Percentiles rank a stretch among this genome's conserved stretches.
These are phyloP conservation scores for Liparis tanakae DNA, from an alignment of 2,797 vertebrate genomes.

Conservation along the genomic window DNA sequence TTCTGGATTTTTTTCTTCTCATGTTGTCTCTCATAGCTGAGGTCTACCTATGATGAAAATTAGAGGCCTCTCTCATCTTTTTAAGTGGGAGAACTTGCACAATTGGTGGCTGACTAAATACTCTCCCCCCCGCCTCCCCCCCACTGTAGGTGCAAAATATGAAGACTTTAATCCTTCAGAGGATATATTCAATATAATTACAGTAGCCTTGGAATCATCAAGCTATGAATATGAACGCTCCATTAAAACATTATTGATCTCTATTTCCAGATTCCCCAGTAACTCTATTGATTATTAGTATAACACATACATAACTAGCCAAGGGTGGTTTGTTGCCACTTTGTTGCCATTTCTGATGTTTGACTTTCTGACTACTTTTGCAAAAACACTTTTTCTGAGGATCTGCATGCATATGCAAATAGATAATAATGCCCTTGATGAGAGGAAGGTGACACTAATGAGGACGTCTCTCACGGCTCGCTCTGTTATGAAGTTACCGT, in stretches of 20 bases:
- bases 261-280: conserved; percentile 28
- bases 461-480: conserved; percentile 26
- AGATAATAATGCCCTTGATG: conserved; percentile 2
- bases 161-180: conserved; percentile 1
- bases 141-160: neutral
- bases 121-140: too few relatives aligned
- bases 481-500: conserved; percentile 11
- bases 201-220: neutral
- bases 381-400: conserved; percentile 12
- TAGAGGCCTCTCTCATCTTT: too few relatives aligned
- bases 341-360: conserved; percentile 8
- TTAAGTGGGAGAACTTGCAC: too few relatives aligned
- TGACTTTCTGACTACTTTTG: conserved; percentile 3
- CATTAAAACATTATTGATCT: conserved; percentile 13
- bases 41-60: too few relatives aligned
- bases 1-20: too few relatives aligned
- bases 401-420: conserved; percentile 28
- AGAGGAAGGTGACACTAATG: conserved; percentile 34
- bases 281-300: conserved; percentile 24
- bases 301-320: neutral
- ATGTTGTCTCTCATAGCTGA: too few relatives aligned
- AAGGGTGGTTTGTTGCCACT: conserved; percentile 11
- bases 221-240: neutral
- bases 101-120: too few relatives aligned
- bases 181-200: neutral